phyloP scores from a whole-genome alignment of 2,113 vertebrate genomes.

The Rana temporaria region DNA sequence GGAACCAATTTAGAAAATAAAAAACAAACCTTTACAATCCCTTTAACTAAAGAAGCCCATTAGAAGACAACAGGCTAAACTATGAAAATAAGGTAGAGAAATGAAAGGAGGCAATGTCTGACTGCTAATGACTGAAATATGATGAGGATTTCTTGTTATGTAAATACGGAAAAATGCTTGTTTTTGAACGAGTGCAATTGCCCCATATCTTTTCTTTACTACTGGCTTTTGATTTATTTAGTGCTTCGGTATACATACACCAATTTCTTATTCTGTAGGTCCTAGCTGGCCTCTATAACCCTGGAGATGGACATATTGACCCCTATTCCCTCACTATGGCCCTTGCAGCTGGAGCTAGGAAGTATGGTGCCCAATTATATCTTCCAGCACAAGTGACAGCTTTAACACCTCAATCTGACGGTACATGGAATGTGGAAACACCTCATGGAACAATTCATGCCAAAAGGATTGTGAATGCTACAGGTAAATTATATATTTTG shows the following conservation, averaged over 20 bases:
- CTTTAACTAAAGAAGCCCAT: no score
- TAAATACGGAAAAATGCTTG: no score
- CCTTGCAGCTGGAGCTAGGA: slow-evolving; percentile 92
- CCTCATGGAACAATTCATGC: slow-evolving; percentile 84
- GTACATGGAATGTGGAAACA: slow-evolving; percentile 92
- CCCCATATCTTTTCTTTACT: no score
- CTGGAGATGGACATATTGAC: slow-evolving; percentile 97
- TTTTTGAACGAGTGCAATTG: no score
- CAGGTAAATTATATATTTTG: slow-evolving; percentile 79
- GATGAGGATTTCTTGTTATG: no score
- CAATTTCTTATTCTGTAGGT: slow-evolving; percentile 73
- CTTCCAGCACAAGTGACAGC: slow-evolving; percentile 83
- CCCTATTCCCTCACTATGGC: slow-evolving; percentile 98
- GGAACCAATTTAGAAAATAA: no score
- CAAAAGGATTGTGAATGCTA: slow-evolving; percentile 88
- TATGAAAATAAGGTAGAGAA: no score
- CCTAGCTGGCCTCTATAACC: slow-evolving; percentile 92
- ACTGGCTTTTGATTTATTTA: no score
- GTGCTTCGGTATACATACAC: neutral
- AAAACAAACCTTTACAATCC: no score
- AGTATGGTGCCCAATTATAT: slow-evolving; percentile 92
- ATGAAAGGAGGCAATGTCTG: no score
- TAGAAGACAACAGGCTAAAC: no score
- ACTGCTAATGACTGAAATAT: no score
- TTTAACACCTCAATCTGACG: slow-evolving; percentile 77